A percentile compares a stretch with the other conserved stretches of the same genome.
Conservation (phyloP, 2,113 vertebrate genomes). For the Sigmodon hispidus region DNA sequence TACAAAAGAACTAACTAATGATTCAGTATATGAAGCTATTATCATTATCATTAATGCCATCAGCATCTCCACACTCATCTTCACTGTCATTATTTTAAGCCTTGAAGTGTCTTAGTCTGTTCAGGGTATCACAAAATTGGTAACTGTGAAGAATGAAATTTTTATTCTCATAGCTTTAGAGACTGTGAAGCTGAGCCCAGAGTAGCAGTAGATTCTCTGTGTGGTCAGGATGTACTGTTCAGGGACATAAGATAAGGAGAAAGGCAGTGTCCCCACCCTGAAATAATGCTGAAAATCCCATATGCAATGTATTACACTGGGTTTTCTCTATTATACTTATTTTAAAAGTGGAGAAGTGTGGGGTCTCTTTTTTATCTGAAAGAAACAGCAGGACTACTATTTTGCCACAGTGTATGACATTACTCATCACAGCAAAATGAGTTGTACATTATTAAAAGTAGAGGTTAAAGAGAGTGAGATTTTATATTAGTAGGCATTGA, state of each 20-base stretch:
- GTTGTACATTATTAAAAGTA: neutral
- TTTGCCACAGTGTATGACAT: neutral
- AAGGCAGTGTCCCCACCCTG: neutral
- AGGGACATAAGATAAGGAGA: neutral
- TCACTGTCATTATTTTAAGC: neutral
- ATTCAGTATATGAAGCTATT: neutral
- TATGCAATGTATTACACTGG: neutral
- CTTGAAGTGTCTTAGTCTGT: neutral
- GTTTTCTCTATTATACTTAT: neutral
- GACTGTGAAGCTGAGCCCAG: neutral
- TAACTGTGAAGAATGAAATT: neutral
- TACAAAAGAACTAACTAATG: neutral
- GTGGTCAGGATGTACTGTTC: neutral
- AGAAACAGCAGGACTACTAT: neutral
- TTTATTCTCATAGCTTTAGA: neutral
- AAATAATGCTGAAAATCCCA: neutral
- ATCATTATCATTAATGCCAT: neutral
- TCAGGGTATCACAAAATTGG: neutral
- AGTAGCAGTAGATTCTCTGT: neutral
- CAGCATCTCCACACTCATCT: neutral
- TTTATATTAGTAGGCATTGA: neutral
- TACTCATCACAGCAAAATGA: neutral
- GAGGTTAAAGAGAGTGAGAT: slow-evolving; percentile 10
- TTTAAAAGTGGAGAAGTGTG: neutral
- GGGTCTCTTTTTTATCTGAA: neutral